Evolutionary conservation across 37 sponge, comb jelly and placozoan genomes (phyloP).

Genomic region (Ianthella basta): DNA sequence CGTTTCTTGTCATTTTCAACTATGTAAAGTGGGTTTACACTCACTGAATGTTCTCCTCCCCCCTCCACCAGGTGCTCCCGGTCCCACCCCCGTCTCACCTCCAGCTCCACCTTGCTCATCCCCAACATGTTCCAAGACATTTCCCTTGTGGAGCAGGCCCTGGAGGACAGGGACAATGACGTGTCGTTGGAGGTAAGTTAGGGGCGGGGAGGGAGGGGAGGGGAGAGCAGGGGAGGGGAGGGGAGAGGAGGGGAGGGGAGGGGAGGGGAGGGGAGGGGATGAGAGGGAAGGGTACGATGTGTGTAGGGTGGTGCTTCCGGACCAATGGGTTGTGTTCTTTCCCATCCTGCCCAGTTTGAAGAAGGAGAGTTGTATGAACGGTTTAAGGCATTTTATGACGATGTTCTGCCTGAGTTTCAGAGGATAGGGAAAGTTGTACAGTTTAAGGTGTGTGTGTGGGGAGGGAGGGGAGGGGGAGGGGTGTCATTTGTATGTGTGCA

Average conservation of each 20-base stretch:
- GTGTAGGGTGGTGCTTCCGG: too few relatives aligned
- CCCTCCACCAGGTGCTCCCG: constrained; percentile 71
- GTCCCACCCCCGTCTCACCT: constrained; percentile 66
- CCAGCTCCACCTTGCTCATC: constrained; percentile 82
- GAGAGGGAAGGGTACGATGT: too few relatives aligned
- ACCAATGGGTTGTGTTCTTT: too few relatives aligned
- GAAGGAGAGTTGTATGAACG: constrained; percentile 80
- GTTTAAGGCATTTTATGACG: constrained; percentile 84
- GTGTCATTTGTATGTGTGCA: not conserved
- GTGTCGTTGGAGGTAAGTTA: constrained; percentile 78
- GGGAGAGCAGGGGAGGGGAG: not conserved
- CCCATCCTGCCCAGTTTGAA: constrained; percentile 70
- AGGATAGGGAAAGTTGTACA: constrained; percentile 83
- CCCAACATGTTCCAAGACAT: constrained; percentile 84
- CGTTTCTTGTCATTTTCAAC: too few relatives aligned
- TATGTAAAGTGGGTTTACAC: too few relatives aligned
- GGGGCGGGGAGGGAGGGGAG: not conserved
- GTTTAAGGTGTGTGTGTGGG: constrained; percentile 81
- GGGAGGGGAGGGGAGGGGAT: too few relatives aligned
- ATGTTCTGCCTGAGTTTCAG: constrained; percentile 88
- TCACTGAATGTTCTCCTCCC: not conserved
- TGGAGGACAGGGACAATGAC: constrained; percentile 89
- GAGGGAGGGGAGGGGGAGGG: not conserved
- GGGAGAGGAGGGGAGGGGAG: not conserved
- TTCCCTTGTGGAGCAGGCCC: constrained; percentile 57